These are phyloP conservation scores for Monochamus saltuarius DNA, from an alignment of 1,140 invertebrate species.

Conservation along the genomic window DNA sequence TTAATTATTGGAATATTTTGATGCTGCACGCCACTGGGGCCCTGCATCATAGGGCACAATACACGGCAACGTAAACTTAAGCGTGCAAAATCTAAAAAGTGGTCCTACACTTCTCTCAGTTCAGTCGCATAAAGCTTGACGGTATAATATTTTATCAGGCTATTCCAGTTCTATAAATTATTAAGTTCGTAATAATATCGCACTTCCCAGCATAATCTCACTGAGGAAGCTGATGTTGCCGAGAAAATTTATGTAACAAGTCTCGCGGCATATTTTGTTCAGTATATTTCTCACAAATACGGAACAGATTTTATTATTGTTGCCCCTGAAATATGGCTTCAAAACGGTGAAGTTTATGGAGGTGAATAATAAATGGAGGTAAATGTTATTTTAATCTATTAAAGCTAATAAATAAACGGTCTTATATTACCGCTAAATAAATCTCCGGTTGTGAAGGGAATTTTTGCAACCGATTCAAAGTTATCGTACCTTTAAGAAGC, in stretches of 20 bases:
- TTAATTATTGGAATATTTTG: no score
- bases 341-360: neutral
- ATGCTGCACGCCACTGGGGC: neutral
- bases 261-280: neutral
- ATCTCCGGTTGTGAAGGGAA: no score
- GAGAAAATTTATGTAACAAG: conserved; percentile 14
- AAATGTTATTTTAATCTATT: conserved; percentile 2
- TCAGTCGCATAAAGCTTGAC: conserved; percentile 14
- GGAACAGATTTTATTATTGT: conserved; percentile 12
- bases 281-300: conserved; percentile 3
- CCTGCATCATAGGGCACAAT: neutral
- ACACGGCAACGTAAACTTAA: conserved; percentile 15
- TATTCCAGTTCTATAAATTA: conserved; percentile 36
- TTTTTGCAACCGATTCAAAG: no score
- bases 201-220: conserved; percentile 7
- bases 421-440: no score
- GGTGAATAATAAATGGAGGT: conserved; percentile 15
- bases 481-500: no score
- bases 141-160: conserved; percentile 34
- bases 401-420: no score
- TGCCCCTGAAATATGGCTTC: conserved; percentile 4
- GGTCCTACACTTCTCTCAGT: conserved; percentile 19
- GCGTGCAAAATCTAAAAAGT: conserved; percentile 35
- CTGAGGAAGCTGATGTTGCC: conserved; percentile 11
- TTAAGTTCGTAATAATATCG: conserved; percentile 27